Conservation (phyloP, 2,888 invertebrate genomes). For the Cantharis flavilabris region DNA sequence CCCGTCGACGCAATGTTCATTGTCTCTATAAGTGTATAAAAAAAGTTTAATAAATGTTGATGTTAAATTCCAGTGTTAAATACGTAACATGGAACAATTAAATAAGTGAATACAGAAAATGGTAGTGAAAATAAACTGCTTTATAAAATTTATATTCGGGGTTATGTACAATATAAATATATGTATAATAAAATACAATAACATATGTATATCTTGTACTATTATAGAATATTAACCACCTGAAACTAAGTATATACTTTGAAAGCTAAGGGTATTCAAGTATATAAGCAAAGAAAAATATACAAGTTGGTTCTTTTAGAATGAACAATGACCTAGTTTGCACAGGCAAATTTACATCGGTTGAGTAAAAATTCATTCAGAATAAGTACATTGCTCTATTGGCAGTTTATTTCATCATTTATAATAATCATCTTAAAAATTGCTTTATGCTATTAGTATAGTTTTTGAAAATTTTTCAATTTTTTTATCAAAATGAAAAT, state of each 20-base stretch:
- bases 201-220: background rate
- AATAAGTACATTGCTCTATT: background rate
- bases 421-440: background rate
- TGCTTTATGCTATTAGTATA: background rate
- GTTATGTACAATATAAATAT: no score
- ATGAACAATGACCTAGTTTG: background rate
- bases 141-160: background rate
- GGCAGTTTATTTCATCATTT: background rate
- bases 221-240: background rate
- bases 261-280: background rate
- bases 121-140: background rate
- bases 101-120: background rate
- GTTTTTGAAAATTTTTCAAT: background rate
- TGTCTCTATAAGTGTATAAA: no score
- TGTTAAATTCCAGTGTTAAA: no score
- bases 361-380: background rate
- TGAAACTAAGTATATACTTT: background rate
- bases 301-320: background rate
- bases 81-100: background rate
- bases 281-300: background rate
- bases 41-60: no score
- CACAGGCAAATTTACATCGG: background rate
- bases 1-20: no score
- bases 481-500: background rate
- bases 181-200: background rate